Percentiles rank a stretch among this genome's conserved stretches.
These are phyloP conservation scores for Noctua janthina DNA, from an alignment of 2,888 invertebrate species.

Conservation along the genomic window DNA sequence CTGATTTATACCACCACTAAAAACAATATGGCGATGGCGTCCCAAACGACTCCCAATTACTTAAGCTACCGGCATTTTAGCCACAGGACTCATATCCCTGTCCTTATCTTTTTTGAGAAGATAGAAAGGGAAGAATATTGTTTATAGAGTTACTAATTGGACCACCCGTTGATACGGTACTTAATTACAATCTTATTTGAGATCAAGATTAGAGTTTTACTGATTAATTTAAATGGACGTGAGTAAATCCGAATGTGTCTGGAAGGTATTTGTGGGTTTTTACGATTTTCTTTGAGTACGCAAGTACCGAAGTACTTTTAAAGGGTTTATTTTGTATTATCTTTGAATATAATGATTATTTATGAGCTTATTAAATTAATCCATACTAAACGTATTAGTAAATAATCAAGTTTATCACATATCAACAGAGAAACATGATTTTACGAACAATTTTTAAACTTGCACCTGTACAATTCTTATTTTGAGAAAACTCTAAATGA, in stretches of 20 bases:
- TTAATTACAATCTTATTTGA: conserved; percentile 65
- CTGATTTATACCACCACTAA: conserved; percentile 52
- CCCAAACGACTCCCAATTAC: conserved; percentile 73
- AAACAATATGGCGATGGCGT: conserved; percentile 67
- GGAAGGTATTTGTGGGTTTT: conserved; percentile 31
- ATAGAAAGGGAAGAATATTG: conserved; percentile 54
- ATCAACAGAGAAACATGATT: not conserved
- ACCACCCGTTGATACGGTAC: conserved; percentile 76
- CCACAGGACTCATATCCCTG: conserved; percentile 30
- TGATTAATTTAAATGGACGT: conserved; percentile 60
- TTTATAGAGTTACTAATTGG: conserved; percentile 75
- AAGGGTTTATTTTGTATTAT: not conserved
- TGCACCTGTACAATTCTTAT: too few relatives aligned
- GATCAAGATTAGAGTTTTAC: conserved; percentile 59
- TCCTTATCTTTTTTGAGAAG: conserved; percentile 58
- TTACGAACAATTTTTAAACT: not conserved
- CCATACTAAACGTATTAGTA: not conserved
- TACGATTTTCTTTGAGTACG: not conserved
- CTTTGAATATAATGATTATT: not conserved
- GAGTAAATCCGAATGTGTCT: conserved; percentile 52
- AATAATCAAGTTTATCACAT: not conserved
- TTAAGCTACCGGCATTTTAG: conserved; percentile 68
- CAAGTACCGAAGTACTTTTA: not conserved
- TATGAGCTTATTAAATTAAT: not conserved
- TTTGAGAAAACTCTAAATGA: too few relatives aligned